phyloP scores from a whole-genome alignment of 2,888 invertebrate genomes.

The Phengaris arion region DNA sequence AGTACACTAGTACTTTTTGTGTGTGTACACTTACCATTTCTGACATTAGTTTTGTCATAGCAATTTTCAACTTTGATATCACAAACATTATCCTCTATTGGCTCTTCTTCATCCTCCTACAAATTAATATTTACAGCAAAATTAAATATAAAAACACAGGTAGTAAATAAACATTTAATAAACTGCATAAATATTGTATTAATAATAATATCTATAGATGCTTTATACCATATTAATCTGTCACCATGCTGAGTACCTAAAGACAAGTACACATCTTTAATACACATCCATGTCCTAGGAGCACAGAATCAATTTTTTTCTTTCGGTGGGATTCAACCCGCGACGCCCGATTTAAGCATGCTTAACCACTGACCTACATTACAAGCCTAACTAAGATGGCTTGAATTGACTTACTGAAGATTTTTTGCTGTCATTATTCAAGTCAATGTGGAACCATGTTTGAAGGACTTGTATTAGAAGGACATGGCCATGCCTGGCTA shows the following conservation, averaged over 20 bases:
- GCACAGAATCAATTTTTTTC: too few species aligned
- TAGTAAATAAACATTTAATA: too few species aligned
- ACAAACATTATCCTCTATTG: conserved; percentile 58
- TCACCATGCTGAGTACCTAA: too few species aligned
- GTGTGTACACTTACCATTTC: conserved; percentile 51
- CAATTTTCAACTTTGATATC: conserved; percentile 46
- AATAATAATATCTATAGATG: too few species aligned
- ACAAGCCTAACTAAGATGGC: too few species aligned
- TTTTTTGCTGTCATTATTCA: conserved; percentile 71
- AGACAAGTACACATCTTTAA: too few species aligned
- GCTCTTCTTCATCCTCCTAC: conserved; percentile 69
- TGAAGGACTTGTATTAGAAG: conserved; percentile 83
- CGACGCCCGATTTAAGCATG: too few species aligned
- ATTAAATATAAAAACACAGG: not conserved
- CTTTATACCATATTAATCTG: too few species aligned
- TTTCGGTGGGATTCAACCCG: too few species aligned
- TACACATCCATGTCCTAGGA: too few species aligned
- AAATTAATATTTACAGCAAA: conserved; percentile 31
- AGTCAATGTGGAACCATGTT: conserved; percentile 82
- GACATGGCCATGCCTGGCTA: conserved; percentile 84
- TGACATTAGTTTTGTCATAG: conserved; percentile 53
- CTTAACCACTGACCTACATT: too few species aligned
- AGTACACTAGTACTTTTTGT: not conserved
- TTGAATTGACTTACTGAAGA: conserved; percentile 53
- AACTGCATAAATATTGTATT: too few species aligned